A percentile compares a stretch with the other conserved stretches of the same genome.
phyloP scores from a whole-genome alignment of 2,797 vertebrate species.

The Tauraco hartlaubi region DNA sequence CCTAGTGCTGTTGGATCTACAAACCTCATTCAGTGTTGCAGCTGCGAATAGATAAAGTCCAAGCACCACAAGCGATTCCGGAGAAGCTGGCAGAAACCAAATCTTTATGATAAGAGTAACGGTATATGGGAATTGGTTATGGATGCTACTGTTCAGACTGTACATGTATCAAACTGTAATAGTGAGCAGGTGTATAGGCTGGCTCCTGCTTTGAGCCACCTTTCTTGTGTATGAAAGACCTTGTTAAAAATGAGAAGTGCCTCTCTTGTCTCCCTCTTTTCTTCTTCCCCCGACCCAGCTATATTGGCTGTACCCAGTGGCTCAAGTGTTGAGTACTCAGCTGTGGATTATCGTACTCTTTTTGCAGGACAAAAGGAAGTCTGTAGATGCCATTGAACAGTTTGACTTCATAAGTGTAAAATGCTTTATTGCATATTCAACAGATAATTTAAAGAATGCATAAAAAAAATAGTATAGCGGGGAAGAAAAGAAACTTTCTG shows the following conservation, averaged over 20 bases:
- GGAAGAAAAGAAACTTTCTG: not conserved
- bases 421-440: not conserved
- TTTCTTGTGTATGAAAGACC: not conserved
- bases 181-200: not conserved
- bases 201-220: not conserved
- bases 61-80: not conserved
- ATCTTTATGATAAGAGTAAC: not conserved
- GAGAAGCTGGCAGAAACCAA: not conserved
- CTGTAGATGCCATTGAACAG: not conserved
- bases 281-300: not conserved
- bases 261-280: not conserved
- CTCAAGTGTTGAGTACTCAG: not conserved
- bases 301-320: not conserved
- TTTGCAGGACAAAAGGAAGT: not conserved
- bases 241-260: not conserved
- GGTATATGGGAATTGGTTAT: not conserved
- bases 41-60: not conserved
- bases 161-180: fast-evolving
- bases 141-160: not conserved
- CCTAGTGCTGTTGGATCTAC: not conserved
- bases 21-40: not conserved
- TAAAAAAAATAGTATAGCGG: not conserved
- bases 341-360: not conserved
- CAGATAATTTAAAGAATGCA: not conserved
- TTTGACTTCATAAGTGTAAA: not conserved